Conservation (phyloP, 2,797 vertebrate genomes). For the Trachops cirrhosus region DNA sequence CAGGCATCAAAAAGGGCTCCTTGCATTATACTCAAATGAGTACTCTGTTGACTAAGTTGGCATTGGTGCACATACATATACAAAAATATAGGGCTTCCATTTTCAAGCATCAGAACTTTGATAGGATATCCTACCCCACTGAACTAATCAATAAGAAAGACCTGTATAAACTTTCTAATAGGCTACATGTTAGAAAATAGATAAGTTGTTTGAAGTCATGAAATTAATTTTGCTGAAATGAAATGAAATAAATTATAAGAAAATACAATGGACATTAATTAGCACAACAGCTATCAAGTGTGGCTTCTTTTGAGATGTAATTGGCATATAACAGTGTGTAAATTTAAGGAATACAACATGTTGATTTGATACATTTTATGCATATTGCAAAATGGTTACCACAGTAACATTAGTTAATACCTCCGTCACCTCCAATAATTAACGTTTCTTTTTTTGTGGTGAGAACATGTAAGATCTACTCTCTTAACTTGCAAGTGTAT, state of each 20-base stretch:
- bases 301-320: neutral
- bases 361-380: neutral
- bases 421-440: neutral
- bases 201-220: neutral
- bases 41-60: neutral
- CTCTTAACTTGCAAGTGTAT: neutral
- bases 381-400: neutral
- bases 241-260: neutral
- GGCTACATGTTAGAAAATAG: neutral
- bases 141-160: neutral
- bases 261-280: neutral
- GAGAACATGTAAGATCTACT: neutral
- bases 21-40: neutral
- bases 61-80: neutral
- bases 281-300: neutral
- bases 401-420: neutral
- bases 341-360: neutral
- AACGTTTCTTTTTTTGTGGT: neutral
- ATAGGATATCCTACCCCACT: neutral
- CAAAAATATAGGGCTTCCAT: neutral
- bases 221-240: neutral
- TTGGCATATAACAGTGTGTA: neutral
- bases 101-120: neutral
- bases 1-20: neutral
- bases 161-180: neutral